phyloP scores from a whole-genome alignment of 1,140 invertebrate genomes.

The Phymastichus coffea region DNA sequence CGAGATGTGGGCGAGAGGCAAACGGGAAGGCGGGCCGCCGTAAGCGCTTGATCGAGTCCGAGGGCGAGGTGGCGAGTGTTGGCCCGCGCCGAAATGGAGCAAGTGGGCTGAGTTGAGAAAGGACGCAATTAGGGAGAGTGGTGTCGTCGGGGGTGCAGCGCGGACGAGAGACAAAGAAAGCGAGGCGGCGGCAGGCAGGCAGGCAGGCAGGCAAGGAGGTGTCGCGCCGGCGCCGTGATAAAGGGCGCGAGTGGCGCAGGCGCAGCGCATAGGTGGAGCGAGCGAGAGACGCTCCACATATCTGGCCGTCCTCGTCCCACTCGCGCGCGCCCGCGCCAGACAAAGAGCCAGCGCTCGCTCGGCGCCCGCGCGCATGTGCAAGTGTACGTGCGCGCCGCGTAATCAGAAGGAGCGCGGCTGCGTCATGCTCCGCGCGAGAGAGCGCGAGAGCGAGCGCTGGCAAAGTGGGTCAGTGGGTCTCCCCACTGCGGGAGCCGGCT shows the following conservation, averaged over 20 bases:
- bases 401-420: slow-evolving; percentile 48
- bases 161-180: slow-evolving; percentile 5
- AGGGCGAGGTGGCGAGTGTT: no score
- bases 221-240: not conserved
- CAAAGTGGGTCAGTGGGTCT: slow-evolving; percentile 57
- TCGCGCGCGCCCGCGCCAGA: slow-evolving; percentile 15
- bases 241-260: not conserved
- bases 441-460: no score
- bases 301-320: slow-evolving; percentile 19
- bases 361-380: not conserved
- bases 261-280: not conserved
- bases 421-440: slow-evolving; percentile 59
- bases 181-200: no score
- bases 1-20: no score
- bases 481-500: slow-evolving; percentile 39
- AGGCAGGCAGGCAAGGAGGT: slow-evolving; percentile 11
- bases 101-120: no score
- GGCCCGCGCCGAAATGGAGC: no score
- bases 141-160: not conserved
- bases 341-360: slow-evolving; percentile 29
- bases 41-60: no score
- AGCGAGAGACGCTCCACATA: slow-evolving; percentile 5
- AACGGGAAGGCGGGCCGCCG: no score
- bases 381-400: slow-evolving; percentile 10
- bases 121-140: no score